phyloP scores from a whole-genome alignment of 37 sponge, comb jelly and placozoan species.

The Spongilla lacustris region DNA sequence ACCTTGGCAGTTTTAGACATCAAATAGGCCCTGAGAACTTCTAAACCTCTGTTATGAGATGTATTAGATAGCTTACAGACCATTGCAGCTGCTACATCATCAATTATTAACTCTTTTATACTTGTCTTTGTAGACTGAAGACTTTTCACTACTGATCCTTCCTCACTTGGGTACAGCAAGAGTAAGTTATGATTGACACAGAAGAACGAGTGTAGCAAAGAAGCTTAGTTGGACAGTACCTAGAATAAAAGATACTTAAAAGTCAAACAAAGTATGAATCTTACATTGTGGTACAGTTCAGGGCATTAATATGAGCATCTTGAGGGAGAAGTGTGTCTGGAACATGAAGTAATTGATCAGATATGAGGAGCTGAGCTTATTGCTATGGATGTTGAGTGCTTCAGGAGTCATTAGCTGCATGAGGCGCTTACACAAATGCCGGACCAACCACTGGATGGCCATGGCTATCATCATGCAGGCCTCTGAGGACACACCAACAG shows the following conservation, averaged over 20 bases:
- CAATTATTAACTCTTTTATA: not conserved
- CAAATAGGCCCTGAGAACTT: not conserved
- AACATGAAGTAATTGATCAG: slow-evolving; percentile 52
- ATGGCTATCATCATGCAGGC: not conserved
- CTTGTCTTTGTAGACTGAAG: too few relatives aligned
- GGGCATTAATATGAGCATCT: slow-evolving; percentile 34
- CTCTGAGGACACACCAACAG: not conserved
- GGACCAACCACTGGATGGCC: slow-evolving; percentile 38
- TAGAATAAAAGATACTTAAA: not conserved
- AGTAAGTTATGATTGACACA: not conserved
- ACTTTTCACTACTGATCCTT: too few relatives aligned
- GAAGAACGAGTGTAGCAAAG: not conserved
- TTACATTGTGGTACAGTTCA: not conserved
- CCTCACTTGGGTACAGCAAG: not conserved
- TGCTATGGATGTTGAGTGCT: slow-evolving; percentile 28
- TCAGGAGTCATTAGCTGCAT: slow-evolving; percentile 61
- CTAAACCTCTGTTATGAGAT: not conserved
- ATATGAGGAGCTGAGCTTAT: slow-evolving; percentile 29
- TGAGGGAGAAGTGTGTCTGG: slow-evolving; percentile 73
- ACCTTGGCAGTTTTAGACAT: slow-evolving; percentile 44
- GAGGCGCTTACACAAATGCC: slow-evolving; percentile 27
- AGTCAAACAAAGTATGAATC: not conserved
- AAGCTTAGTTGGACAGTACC: not conserved
- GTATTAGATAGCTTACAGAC: not conserved
- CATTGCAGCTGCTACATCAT: not conserved